These are phyloP conservation scores for Staurois parvus DNA, from an alignment of 2,797 vertebrate species.

Conservation along the genomic window DNA sequence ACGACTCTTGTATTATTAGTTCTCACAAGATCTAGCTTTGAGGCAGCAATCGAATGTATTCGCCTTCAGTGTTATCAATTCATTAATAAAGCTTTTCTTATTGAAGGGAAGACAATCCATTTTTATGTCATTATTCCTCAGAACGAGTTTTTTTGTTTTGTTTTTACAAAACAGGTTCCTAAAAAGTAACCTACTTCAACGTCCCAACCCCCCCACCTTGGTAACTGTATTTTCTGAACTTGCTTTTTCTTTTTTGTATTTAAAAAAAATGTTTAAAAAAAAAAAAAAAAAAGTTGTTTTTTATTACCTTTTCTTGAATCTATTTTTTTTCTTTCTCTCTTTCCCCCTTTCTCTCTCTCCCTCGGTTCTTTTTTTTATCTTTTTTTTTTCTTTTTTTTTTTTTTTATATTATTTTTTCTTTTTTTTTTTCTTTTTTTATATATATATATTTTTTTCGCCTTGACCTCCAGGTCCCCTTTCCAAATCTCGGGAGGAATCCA, in stretches of 20 bases:
- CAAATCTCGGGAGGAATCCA: constrained; percentile 94
- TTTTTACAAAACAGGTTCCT: neutral
- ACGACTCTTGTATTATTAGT: no score
- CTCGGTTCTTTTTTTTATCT: constrained; percentile 50
- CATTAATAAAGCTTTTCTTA: constrained; percentile 26
- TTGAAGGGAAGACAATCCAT: neutral
- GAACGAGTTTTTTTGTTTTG: constrained; percentile 2
- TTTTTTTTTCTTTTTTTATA: constrained; percentile 86
- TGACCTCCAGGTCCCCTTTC: constrained; percentile 96
- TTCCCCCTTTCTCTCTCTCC: constrained; percentile 57
- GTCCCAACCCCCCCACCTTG: neutral
- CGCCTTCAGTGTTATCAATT: neutral
- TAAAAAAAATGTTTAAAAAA: constrained; percentile 28
- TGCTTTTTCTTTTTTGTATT: constrained; percentile 52
- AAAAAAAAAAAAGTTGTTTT: constrained; percentile 35
- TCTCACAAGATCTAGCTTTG: neutral
- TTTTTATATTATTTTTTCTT: constrained; percentile 55
- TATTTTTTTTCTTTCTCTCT: constrained; percentile 62
- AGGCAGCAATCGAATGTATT: neutral
- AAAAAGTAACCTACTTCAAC: neutral
- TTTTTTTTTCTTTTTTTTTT: constrained; percentile 29
- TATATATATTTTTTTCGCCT: constrained; percentile 92
- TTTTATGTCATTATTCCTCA: constrained; percentile 14
- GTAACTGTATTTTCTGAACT: constrained; percentile 39
- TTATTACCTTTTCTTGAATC: constrained; percentile 54